Conservation (phyloP, 2,113 vertebrate species). For the Neodon shergylaensis region DNA sequence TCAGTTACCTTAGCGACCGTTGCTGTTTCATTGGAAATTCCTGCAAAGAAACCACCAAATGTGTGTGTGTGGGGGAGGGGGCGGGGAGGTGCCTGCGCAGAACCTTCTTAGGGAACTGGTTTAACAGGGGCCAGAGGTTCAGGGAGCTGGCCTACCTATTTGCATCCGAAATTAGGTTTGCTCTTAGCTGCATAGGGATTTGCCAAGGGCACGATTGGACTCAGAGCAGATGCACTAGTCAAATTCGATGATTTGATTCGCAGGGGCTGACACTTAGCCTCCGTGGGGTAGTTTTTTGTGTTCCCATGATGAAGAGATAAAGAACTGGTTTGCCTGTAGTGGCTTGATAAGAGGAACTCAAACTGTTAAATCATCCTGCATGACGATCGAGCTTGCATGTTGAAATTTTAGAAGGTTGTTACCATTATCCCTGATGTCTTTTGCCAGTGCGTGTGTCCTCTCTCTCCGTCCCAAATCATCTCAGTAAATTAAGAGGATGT, state of each 20-base stretch:
- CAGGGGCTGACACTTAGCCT: constrained; percentile 42
- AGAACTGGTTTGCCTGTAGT: constrained; percentile 58
- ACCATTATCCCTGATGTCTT: constrained; percentile 39
- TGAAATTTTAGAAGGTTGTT: constrained; percentile 47
- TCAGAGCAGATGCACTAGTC: not conserved
- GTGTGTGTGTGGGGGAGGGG: not conserved
- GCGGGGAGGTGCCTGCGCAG: not conserved
- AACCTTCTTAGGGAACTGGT: not conserved
- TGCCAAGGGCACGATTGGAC: not conserved
- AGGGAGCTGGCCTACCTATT: constrained; percentile 55
- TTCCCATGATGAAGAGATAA: constrained; percentile 51
- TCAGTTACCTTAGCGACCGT: constrained; percentile 62
- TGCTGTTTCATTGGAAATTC: constrained; percentile 27
- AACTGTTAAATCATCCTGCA: constrained; percentile 48
- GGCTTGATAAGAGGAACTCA: constrained; percentile 40
- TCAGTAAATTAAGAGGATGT: not conserved
- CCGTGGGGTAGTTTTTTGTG: not conserved
- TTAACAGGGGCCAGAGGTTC: not conserved
- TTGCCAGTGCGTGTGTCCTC: not conserved
- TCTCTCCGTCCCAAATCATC: not conserved
- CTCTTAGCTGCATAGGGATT: constrained; percentile 9
- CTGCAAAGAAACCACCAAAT: not conserved
- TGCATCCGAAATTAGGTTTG: constrained; percentile 52
- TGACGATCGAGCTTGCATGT: constrained; percentile 17
- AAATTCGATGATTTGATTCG: constrained; percentile 24